These are phyloP conservation scores for Tholera decimalis DNA, from an alignment of 2,888 invertebrate species.

Conservation along the genomic window DNA sequence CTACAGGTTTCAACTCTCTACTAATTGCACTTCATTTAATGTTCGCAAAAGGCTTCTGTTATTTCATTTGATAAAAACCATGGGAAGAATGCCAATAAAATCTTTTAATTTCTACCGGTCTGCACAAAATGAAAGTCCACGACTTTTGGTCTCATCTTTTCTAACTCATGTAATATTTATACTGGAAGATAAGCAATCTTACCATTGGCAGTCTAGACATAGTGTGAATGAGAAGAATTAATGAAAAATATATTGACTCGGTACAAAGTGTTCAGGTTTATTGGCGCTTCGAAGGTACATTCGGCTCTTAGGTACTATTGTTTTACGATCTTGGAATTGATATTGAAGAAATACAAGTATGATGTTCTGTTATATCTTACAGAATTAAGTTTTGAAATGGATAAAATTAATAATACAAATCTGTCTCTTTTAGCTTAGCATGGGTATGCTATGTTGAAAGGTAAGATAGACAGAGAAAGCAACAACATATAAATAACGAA, in stretches of 20 bases:
- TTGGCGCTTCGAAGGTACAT: slow-evolving; percentile 56
- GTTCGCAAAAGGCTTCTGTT: slow-evolving; percentile 54
- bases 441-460: too few relatives aligned
- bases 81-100: slow-evolving; percentile 87
- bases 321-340: slow-evolving; percentile 35
- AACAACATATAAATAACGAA: too few relatives aligned
- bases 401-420: not conserved
- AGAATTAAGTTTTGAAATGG: not conserved
- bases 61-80: slow-evolving; percentile 73
- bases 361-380: not conserved
- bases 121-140: slow-evolving; percentile 80
- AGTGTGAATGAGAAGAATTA: slow-evolving; percentile 84
- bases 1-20: not conserved
- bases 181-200: slow-evolving; percentile 81
- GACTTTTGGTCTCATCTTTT: slow-evolving; percentile 80
- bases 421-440: not conserved
- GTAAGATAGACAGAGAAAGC: too few relatives aligned
- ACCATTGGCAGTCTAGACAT: slow-evolving; percentile 85
- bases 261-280: slow-evolving; percentile 75
- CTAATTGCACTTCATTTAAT: slow-evolving; percentile 50
- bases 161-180: slow-evolving; percentile 88
- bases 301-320: slow-evolving; percentile 17
- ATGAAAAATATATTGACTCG: slow-evolving; percentile 80
- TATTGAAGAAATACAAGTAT: slow-evolving; percentile 1
- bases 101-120: slow-evolving; percentile 85